phyloP scores from a whole-genome alignment of 2,113 vertebrate genomes.

The Nerophis ophidion region DNA sequence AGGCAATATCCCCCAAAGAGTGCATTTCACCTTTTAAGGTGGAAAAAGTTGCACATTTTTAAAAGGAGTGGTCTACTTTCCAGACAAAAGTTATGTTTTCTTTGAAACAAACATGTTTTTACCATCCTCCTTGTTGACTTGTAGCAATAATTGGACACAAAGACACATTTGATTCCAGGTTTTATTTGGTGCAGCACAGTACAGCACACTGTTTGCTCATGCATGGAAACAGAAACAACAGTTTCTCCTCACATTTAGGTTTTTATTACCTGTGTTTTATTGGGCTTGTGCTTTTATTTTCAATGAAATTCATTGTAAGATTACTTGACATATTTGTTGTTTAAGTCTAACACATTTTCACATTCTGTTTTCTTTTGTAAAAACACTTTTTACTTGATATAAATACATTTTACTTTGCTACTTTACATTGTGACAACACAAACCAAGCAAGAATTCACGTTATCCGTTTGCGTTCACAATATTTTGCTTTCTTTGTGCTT shows the following conservation, averaged over 20 bases:
- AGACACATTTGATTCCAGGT: slow-evolving; percentile 36
- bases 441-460: neutral
- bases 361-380: neutral
- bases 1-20: too few relatives aligned
- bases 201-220: slow-evolving; percentile 35
- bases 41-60: too few relatives aligned
- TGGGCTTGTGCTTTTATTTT: too few relatives aligned
- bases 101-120: too few relatives aligned
- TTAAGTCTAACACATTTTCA: neutral
- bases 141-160: neutral
- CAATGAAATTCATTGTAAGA: too few relatives aligned
- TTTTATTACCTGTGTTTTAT: neutral
- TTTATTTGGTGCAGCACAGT: slow-evolving; percentile 57
- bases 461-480: neutral
- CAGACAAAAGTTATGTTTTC: too few relatives aligned
- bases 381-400: neutral
- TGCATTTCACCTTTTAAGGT: too few relatives aligned
- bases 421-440: neutral
- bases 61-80: too few relatives aligned
- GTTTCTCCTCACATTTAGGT: neutral
- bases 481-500: neutral
- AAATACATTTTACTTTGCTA: neutral
- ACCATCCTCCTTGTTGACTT: too few relatives aligned
- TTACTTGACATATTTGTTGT: neutral
- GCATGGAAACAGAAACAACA: slow-evolving; percentile 33